Percentiles rank a stretch among this genome's conserved stretches.
Conservation (phyloP, 2,113 vertebrate genomes). For the Collichthys lucidus region DNA sequence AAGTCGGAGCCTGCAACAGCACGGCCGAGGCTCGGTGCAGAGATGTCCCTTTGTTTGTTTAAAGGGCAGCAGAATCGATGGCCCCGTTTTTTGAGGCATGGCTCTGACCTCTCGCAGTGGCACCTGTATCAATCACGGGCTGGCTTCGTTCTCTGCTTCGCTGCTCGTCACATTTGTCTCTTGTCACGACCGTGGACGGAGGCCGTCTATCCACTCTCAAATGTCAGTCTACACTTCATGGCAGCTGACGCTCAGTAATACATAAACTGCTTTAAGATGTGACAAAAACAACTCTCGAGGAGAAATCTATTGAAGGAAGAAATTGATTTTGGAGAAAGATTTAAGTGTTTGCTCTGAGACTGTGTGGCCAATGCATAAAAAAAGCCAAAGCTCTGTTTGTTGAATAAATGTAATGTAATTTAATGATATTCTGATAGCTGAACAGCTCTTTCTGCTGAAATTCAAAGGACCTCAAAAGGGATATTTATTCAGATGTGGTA, state of each 20-base stretch:
- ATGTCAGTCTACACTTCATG: slow-evolving; percentile 70
- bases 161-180: slow-evolving; percentile 78
- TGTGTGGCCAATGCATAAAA: slow-evolving; percentile 7
- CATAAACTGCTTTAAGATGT: slow-evolving; percentile 58
- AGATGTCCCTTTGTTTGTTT: slow-evolving; percentile 83
- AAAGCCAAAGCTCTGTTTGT: background rate
- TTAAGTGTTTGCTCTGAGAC: slow-evolving; percentile 36
- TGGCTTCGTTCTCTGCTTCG: slow-evolving; percentile 68
- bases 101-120: slow-evolving; percentile 81
- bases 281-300: slow-evolving; percentile 36
- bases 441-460: slow-evolving; percentile 22
- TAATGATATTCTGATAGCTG: slow-evolving; percentile 47
- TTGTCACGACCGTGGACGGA: slow-evolving; percentile 15
- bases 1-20: slow-evolving; percentile 46
- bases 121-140: slow-evolving; percentile 82
- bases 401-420: slow-evolving; percentile 47
- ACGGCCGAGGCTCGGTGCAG: slow-evolving; percentile 36
- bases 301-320: slow-evolving; percentile 40
- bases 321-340: slow-evolving; percentile 45
- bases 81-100: slow-evolving; percentile 82
- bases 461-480: slow-evolving; percentile 28
- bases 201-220: slow-evolving; percentile 67
- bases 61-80: slow-evolving; percentile 84
- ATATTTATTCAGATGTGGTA: slow-evolving; percentile 15
- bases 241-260: slow-evolving; percentile 39